Base-by-base conservation (phyloP, 2,113 vertebrate genomes). In the Dendropsophus ebraccatus region DNA sequence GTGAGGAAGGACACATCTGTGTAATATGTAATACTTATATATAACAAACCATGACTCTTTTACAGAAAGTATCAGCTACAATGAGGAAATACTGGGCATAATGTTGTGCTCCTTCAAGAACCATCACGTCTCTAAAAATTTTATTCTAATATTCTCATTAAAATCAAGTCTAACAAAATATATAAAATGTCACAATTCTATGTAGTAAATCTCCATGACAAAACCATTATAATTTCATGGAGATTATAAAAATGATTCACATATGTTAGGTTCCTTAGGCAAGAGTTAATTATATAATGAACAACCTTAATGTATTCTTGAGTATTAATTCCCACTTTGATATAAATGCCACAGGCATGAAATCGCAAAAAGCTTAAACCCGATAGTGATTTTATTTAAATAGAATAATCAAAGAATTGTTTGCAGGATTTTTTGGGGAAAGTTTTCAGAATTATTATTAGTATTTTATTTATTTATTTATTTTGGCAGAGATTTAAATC, bases 271-370 rank as follows among this genome's bases (percentile, higher is more conserved):
- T 85, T 74, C 84, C 75, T 45, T 25, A 56, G 75, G 84, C 84
- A 69, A 79, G 75, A 85, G 49, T 76, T 85, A 85, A 85, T 85
- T 79, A 85, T 85, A 85, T 85, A 85, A 79, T 79, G 84, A 85
- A 50, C 45, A 70, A 45, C 41, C 84, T 25, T 78, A 85, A 85
- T 85, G 74, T 35, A 79, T 70, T 85, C 41, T 32, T 56, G 75
- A 70, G 75, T 56, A 79, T 79, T 85, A 85, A 79, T 79, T 85
- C 84, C 60, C 60, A 45, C 84, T 79, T 85, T 85, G 60, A 85
- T 56, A 85, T 54, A 78, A 70, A 85, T 85, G 84, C 84, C 75
- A 85, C 65, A 41, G 84, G 84, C 84, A 35, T 54, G 75, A 85
- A 69, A 70, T 70, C 30, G 77, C 67, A 12, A 47, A 78, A 58